Conservation (phyloP, 2,888 invertebrate species). For the Lepetodrilus schrolli region DNA sequence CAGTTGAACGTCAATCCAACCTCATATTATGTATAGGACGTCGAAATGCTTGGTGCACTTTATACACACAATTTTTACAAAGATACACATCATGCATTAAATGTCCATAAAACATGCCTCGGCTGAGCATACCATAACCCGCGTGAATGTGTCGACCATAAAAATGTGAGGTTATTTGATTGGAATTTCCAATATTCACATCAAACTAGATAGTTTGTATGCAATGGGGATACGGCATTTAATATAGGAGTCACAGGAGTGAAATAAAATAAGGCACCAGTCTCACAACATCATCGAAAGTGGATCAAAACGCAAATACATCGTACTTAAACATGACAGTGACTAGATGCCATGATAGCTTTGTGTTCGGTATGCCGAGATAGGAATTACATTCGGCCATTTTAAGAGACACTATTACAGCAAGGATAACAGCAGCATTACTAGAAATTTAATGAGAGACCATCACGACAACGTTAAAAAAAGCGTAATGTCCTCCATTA, state of each 20-base stretch:
- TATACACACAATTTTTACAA: too few species aligned
- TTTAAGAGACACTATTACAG: background rate
- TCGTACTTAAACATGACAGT: background rate
- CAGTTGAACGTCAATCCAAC: too few species aligned
- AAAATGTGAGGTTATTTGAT: too few species aligned
- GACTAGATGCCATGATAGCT: background rate
- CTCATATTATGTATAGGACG: too few species aligned
- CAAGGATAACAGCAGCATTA: background rate
- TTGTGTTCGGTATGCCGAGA: background rate
- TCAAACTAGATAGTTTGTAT: background rate
- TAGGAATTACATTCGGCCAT: background rate
- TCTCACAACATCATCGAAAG: background rate
- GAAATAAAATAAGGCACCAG: background rate
- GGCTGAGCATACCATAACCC: too few species aligned
- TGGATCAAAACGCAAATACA: background rate
- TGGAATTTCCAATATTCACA: background rate
- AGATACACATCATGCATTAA: too few species aligned
- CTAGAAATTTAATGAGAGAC: background rate
- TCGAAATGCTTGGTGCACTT: too few species aligned
- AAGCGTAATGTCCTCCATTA: too few species aligned
- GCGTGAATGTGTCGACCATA: too few species aligned
- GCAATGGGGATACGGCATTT: background rate
- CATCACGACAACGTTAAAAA: too few species aligned
- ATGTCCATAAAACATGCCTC: too few species aligned
- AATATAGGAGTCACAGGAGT: background rate